phyloP scores from a whole-genome alignment of 2,113 vertebrate species.

The Pygoscelis adeliae region DNA sequence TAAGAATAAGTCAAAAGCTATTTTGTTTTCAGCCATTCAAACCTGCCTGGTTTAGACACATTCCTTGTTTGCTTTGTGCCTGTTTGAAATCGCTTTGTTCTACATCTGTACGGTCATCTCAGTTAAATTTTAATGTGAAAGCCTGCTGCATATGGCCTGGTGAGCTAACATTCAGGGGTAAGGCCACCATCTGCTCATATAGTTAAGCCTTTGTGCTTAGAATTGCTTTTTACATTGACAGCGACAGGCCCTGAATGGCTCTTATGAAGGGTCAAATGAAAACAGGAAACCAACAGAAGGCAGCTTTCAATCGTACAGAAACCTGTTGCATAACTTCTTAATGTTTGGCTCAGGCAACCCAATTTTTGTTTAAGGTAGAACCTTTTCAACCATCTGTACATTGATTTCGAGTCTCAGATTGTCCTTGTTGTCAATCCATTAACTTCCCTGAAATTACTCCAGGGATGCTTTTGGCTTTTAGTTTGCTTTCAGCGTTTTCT shows the following conservation, averaged over 20 bases:
- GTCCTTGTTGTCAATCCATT: background rate
- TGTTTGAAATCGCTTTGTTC: slow-evolving; percentile 25
- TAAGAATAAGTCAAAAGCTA: background rate
- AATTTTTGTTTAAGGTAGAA: background rate
- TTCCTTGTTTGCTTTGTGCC: slow-evolving; percentile 24
- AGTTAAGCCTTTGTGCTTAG: slow-evolving; percentile 26
- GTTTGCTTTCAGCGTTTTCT: background rate
- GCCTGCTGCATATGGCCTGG: background rate
- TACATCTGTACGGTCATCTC: slow-evolving; percentile 31
- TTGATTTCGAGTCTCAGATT: background rate
- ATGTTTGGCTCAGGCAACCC: background rate
- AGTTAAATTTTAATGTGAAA: slow-evolving; percentile 59
- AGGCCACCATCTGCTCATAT: slow-evolving; percentile 64
- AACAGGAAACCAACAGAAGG: slow-evolving; percentile 25
- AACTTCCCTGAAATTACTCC: background rate
- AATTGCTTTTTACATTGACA: slow-evolving; percentile 35
- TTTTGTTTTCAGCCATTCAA: slow-evolving; percentile 28
- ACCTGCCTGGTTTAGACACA: background rate
- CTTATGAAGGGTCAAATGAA: background rate
- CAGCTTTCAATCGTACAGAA: background rate
- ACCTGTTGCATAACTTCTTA: background rate
- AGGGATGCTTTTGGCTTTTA: background rate
- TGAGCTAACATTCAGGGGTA: slow-evolving; percentile 7
- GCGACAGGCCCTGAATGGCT: background rate
- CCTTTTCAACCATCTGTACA: background rate